These are phyloP conservation scores for Carposina sasakii DNA, from an alignment of 1,140 invertebrate species.

Conservation along the genomic window DNA sequence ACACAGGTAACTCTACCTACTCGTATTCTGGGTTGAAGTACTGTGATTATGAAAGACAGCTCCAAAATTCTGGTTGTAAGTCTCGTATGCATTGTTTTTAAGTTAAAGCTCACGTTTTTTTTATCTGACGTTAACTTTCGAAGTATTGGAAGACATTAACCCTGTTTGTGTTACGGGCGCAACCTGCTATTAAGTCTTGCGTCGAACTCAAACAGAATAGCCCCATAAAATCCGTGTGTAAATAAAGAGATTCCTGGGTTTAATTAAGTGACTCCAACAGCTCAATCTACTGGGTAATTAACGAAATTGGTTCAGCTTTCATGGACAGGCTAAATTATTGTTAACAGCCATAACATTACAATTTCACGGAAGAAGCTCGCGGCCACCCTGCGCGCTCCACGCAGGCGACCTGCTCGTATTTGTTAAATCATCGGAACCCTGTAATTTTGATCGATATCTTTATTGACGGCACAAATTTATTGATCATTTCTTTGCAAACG, in stretches of 20 bases:
- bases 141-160: slow-evolving; percentile 36
- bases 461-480: slow-evolving; percentile 66
- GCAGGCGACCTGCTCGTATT: slow-evolving; percentile 55
- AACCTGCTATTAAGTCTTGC: slow-evolving; percentile 23
- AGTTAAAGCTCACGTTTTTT: slow-evolving; percentile 21
- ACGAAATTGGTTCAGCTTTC: slow-evolving; percentile 50
- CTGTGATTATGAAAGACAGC: too few species aligned
- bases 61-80: too few species aligned
- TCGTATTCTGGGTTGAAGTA: too few species aligned
- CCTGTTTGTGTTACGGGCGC: slow-evolving; percentile 32
- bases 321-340: slow-evolving; percentile 49
- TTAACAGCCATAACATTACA: slow-evolving; percentile 53
- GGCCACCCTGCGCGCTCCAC: slow-evolving; percentile 52
- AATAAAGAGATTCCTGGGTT: slow-evolving; percentile 42
- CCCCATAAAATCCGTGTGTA: slow-evolving; percentile 36
- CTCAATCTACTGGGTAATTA: slow-evolving; percentile 46
- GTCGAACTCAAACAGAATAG: slow-evolving; percentile 25
- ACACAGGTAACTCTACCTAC: too few species aligned
- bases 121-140: slow-evolving; percentile 24
- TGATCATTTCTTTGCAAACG: slow-evolving; percentile 64
- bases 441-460: slow-evolving; percentile 73
- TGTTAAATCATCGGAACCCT: slow-evolving; percentile 68
- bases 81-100: slow-evolving; percentile 28
- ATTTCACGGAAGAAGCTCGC: slow-evolving; percentile 56
- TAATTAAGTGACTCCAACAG: slow-evolving; percentile 47